Evolutionary conservation across 2,797 vertebrate genomes (phyloP), one percentile per base, ranked within the genome.

Genomic region (Sebastolobus alascanus): DNA sequence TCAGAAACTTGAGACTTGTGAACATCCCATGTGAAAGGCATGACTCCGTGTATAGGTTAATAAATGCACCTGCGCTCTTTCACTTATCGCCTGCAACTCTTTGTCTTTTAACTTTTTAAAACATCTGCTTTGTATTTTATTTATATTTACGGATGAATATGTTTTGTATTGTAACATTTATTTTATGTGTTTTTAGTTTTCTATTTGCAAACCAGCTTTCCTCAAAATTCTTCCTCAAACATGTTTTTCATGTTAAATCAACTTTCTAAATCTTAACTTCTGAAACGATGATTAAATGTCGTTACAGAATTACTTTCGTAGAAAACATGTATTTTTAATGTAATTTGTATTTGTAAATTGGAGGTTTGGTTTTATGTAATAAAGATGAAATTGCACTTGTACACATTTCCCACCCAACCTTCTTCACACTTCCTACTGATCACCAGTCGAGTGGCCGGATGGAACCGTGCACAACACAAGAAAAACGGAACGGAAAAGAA

Each of bases 401-500:
- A 46, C 43, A 46, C 11, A 14, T 31, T 52, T 59, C 40, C 43
- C 13, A 76, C 38, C 18, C 5, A 69, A 52, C 18, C 20, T n/a
- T 58, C n/a, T 43, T 12, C 31, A 60, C 29, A 64, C 55, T 31
- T 63, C 50, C 55, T 10, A 20, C 25, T 71, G 46, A 52, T 52
- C 46, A 52, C 8, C 27, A 52, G 54, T 18, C 20, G 43, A 79
- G 31, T 60, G 33, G 7, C 38, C 70, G 3, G 7, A 69, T 72
- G 40, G 35, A 66, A 52, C 31, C 1, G 31, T 11, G 71, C 63
- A 84, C 60, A 22, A 70, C 66, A 78, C 55, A 8, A 66, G 10
- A 52, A 82, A 77, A 66, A 65, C 33, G 1, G 73, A 25, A 8
- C 71, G 40, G 37, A 66, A 70, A 73, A 55, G 78, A 71, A 74